Percentiles rank a stretch among this genome's conserved stretches.
Evolutionary conservation across 2,888 invertebrate species (phyloP).

Genomic region (Melanostoma mellinum): DNA sequence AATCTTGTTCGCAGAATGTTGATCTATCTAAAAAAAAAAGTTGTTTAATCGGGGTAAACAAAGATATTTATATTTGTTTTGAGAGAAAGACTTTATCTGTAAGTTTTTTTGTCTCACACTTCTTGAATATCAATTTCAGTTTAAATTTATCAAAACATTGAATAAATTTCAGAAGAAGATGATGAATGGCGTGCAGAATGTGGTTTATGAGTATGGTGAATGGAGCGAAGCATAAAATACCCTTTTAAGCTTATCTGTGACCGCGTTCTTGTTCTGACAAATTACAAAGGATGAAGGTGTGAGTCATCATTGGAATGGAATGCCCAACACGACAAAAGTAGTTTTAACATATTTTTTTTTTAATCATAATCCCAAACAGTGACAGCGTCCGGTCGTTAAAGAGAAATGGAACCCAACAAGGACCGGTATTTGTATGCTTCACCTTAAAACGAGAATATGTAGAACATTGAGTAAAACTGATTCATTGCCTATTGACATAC

Average conservation of each 20-base stretch:
- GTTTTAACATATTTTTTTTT: conserved; percentile 13
- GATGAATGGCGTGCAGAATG: conserved; percentile 9
- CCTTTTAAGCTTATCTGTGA: conserved; percentile 30
- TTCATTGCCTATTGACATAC: no score
- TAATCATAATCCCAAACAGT: background rate
- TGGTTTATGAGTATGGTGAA: background rate
- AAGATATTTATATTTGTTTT: conserved; percentile 7
- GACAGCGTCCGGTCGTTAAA: conserved; percentile 10
- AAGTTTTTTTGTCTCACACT: background rate
- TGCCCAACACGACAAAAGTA: background rate
- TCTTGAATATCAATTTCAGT: background rate
- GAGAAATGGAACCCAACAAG: background rate
- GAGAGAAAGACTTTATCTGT: conserved; percentile 26
- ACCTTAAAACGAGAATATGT: no score
- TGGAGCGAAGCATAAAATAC: background rate
- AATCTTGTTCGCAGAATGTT: conserved; percentile 38
- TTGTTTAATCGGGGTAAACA: conserved; percentile 43
- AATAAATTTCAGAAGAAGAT: background rate
- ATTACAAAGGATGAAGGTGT: conserved; percentile 4
- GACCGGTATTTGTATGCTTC: background rate
- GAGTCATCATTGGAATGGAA: conserved; percentile 38
- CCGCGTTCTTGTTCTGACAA: conserved; percentile 24
- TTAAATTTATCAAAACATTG: conserved; percentile 16
- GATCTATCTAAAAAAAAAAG: conserved; percentile 13
- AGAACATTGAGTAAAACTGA: no score